These are phyloP conservation scores for Temnopleurus reevesii DNA, from an alignment of 53 echinoderm and acorn worm genomes.

Conservation along the genomic window DNA sequence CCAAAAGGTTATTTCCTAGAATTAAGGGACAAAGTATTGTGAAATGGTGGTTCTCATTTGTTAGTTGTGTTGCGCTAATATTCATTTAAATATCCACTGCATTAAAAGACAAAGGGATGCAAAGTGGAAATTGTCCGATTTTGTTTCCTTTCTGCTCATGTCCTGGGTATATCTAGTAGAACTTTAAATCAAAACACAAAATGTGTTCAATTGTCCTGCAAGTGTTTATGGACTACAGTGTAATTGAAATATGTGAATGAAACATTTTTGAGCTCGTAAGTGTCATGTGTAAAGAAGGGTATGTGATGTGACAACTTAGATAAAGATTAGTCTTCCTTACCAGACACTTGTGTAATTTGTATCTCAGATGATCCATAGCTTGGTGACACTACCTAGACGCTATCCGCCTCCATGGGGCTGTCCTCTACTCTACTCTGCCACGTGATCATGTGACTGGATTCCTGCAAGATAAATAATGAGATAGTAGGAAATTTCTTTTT, in stretches of 20 bases:
- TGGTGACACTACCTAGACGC: conserved; percentile 54
- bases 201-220: background rate
- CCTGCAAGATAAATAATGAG: background rate
- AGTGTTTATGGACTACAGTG: too few species aligned
- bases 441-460: conserved; percentile 50
- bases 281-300: too few species aligned
- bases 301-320: background rate
- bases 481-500: background rate
- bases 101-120: too few species aligned
- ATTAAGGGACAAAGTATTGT: too few species aligned
- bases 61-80: too few species aligned
- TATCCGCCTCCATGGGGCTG: conserved; percentile 56
- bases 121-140: too few species aligned
- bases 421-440: conserved; percentile 32
- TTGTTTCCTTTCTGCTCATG: too few species aligned
- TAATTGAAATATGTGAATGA: too few species aligned
- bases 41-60: too few species aligned
- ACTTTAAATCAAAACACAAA: background rate
- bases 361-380: conserved; percentile 63
- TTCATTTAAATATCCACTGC: too few species aligned
- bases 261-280: too few species aligned
- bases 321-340: conserved; percentile 21
- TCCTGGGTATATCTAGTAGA: background rate
- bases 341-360: conserved; percentile 64
- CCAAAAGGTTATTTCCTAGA: too few species aligned